Conservation (phyloP, 1,140 invertebrate species). For the Semibalanus balanoides region DNA sequence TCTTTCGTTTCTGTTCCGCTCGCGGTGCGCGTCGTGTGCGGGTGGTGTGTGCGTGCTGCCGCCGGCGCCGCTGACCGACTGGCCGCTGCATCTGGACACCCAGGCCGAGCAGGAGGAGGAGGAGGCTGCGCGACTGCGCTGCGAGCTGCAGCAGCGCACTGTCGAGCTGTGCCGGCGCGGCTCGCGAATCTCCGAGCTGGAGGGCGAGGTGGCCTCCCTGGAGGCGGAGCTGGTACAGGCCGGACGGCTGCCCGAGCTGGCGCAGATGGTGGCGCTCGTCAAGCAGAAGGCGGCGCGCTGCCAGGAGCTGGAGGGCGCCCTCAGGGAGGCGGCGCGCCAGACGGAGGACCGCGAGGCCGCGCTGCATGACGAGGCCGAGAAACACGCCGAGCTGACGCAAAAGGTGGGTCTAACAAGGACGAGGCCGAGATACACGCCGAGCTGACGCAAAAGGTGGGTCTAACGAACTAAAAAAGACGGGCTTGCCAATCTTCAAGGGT, state of each 20-base stretch:
- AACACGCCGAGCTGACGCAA: neutral
- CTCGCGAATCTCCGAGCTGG: conserved; percentile 14
- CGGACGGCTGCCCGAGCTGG: conserved; percentile 33
- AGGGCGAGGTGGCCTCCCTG: conserved; percentile 18
- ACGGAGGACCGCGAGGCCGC: neutral
- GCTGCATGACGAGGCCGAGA: neutral
- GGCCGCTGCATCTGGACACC: too few species aligned
- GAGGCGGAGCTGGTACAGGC: conserved; percentile 21
- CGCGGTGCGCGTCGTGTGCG: too few species aligned
- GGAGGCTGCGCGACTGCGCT: neutral
- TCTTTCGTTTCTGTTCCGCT: neutral
- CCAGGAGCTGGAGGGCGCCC: conserved; percentile 60
- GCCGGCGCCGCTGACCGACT: too few species aligned
- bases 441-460: neutral
- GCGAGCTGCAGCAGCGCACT: neutral
- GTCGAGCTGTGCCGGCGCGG: neutral
- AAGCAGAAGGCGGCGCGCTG: conserved; percentile 42
- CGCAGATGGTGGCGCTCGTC: conserved; percentile 36
- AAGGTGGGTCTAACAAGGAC: neutral
- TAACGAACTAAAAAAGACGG: too few species aligned
- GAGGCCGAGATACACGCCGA: neutral
- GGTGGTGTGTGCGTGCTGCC: too few species aligned
- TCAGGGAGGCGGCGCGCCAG: conserved; percentile 32
- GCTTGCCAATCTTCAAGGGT: too few species aligned
- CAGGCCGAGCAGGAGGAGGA: neutral